phyloP scores from a whole-genome alignment of 2,797 vertebrate genomes.

The Girardinus metallicus region DNA sequence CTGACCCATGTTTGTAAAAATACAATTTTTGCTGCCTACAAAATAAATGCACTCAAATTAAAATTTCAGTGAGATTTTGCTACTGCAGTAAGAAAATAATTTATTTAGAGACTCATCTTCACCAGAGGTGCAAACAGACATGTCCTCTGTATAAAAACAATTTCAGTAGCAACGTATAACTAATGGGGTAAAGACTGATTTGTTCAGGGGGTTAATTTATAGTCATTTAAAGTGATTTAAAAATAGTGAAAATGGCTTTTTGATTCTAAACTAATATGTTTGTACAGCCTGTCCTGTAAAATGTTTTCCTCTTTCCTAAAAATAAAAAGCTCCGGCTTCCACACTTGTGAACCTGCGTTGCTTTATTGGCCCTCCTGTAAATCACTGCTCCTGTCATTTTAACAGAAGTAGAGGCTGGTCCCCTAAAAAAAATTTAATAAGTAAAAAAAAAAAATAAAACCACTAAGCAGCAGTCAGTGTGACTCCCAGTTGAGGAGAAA shows the following conservation, averaged over 20 bases:
- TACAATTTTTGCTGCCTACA: neutral
- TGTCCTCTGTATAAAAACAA: constrained; percentile 2
- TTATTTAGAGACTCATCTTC: neutral
- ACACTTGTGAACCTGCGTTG: constrained; percentile 48
- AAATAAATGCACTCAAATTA: neutral
- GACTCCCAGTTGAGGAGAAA: neutral
- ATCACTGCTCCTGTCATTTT: constrained; percentile 44
- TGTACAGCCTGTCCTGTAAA: constrained; percentile 51
- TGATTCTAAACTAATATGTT: constrained; percentile 26
- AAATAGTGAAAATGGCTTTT: constrained; percentile 39
- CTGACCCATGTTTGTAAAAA: neutral
- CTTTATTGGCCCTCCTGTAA: constrained; percentile 58
- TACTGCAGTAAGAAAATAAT: neutral
- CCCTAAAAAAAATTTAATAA: constrained; percentile 12
- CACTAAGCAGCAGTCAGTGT: constrained; percentile 14
- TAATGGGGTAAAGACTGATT: constrained; percentile 13
- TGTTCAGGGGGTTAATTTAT: constrained; percentile 8
- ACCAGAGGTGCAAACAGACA: neutral
- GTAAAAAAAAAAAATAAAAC: constrained; percentile 6
- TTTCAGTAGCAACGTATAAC: constrained; percentile 14
- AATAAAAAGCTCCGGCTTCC: constrained; percentile 75
- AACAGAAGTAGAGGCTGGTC: constrained; percentile 47
- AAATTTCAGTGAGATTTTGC: neutral
- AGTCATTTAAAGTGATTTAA: constrained; percentile 39
- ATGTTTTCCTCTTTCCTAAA: constrained; percentile 70